phyloP scores from a whole-genome alignment of 2,797 vertebrate genomes.

The Oryzias dopingdopingensis region DNA sequence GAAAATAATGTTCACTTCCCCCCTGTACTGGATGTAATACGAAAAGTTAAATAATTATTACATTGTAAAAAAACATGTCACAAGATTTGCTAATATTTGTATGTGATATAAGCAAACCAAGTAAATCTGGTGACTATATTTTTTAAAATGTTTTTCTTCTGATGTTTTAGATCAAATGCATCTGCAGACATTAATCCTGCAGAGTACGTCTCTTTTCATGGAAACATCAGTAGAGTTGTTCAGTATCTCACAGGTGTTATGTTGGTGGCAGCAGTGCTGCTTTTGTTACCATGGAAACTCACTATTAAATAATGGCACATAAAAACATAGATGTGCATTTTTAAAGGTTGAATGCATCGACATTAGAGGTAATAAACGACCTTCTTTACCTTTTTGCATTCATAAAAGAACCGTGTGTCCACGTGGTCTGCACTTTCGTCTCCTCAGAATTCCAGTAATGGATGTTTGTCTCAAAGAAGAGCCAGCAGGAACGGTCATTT shows the following conservation, averaged over 20 bases:
- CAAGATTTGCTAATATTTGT: no score
- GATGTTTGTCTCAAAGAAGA: not conserved
- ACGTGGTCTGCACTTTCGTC: not conserved
- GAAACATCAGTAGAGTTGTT: constrained; percentile 4
- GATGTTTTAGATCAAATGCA: constrained; percentile 12
- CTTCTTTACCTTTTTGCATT: constrained; percentile 1
- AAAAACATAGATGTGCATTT: constrained; percentile 13
- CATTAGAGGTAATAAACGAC: not conserved
- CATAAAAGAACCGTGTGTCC: not conserved
- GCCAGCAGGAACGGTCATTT: constrained; percentile 3
- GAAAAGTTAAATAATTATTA: no score
- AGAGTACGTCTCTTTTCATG: not conserved
- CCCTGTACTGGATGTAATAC: no score
- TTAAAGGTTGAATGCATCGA: not conserved
- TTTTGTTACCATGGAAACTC: constrained; percentile 64
- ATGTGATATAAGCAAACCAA: not conserved
- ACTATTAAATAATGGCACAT: constrained; percentile 23
- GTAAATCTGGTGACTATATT: not conserved
- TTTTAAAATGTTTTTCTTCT: constrained; percentile 1
- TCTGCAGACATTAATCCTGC: constrained; percentile 8
- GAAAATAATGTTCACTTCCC: no score
- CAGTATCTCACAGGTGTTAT: constrained; percentile 35
- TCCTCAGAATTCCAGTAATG: not conserved
- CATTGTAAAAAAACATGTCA: no score
- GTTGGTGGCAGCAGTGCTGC: constrained; percentile 21